Conservation (phyloP, 1,140 invertebrate species). For the Oedothorax gibbosus region DNA sequence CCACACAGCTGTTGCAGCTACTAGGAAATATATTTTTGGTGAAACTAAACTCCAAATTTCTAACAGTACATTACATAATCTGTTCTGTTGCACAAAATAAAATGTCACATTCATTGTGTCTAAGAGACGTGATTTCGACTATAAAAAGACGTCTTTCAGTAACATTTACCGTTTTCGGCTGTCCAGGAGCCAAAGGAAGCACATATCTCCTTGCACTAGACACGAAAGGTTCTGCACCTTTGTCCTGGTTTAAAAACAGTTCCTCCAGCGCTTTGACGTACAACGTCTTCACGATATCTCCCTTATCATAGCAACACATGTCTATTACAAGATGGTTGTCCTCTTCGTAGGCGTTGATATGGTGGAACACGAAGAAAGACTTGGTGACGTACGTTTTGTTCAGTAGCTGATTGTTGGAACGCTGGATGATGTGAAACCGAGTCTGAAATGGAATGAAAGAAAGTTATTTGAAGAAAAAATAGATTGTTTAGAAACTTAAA, state of each 20-base stretch:
- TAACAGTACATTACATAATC: neutral
- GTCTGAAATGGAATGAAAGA: conserved; percentile 73
- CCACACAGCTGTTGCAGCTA: neutral
- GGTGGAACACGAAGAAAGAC: conserved; percentile 87
- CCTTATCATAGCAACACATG: conserved; percentile 84
- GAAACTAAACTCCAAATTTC: too few species aligned
- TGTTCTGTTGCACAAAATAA: too few species aligned
- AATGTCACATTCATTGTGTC: neutral
- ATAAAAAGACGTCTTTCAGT: neutral
- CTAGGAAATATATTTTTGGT: neutral
- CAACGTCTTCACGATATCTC: conserved; percentile 68
- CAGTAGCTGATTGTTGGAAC: conserved; percentile 74
- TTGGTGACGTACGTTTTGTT: conserved; percentile 73
- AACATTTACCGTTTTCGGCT: conserved; percentile 6
- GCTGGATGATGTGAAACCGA: conserved; percentile 78
- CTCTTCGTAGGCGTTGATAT: conserved; percentile 87
- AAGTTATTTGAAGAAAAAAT: neutral
- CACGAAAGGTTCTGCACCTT: neutral
- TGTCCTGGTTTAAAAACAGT: neutral
- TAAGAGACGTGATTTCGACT: neutral
- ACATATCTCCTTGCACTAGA: conserved; percentile 11
- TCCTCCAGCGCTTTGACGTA: conserved; percentile 34
- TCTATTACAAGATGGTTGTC: conserved; percentile 80
- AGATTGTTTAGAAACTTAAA: neutral
- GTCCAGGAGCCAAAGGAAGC: neutral